phyloP scores from a whole-genome alignment of 2,888 invertebrate genomes.

The Drosophila longiperda region DNA sequence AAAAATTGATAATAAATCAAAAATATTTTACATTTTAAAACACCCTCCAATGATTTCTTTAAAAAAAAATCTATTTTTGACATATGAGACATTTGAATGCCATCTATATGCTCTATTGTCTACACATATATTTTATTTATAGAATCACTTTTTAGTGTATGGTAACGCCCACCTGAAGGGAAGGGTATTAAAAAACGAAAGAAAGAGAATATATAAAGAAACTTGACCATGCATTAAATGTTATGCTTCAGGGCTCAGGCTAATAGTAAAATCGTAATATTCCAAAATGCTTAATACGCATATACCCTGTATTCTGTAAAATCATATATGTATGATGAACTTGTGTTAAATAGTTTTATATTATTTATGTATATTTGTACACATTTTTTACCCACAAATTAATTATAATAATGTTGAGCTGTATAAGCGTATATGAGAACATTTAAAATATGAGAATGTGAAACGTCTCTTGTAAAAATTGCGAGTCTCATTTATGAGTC shows the following conservation, averaged over 20 bases:
- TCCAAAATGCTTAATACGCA: background rate
- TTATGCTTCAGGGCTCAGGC: conserved; percentile 6
- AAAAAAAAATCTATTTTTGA: conserved; percentile 5
- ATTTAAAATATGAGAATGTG: background rate
- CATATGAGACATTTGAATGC: conserved; percentile 2
- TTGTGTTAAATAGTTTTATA: background rate
- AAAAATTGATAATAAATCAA: conserved; percentile 13
- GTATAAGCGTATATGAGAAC: background rate
- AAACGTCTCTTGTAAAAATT: background rate
- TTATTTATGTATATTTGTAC: background rate
- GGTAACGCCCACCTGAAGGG: background rate
- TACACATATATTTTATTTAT: background rate
- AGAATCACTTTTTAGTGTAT: background rate
- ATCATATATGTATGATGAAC: background rate
- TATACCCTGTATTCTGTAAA: background rate
- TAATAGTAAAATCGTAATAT: background rate
- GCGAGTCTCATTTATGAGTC: background rate
- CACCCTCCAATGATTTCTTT: background rate
- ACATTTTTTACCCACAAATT: background rate
- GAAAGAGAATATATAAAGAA: background rate
- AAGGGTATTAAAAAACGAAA: conserved; percentile 1
- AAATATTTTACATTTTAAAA: background rate
- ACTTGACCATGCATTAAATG: conserved; percentile 14
- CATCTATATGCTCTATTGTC: conserved; percentile 5
- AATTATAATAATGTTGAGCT: background rate